phyloP scores from a whole-genome alignment of 2,113 vertebrate species.

The Mus pahari region DNA sequence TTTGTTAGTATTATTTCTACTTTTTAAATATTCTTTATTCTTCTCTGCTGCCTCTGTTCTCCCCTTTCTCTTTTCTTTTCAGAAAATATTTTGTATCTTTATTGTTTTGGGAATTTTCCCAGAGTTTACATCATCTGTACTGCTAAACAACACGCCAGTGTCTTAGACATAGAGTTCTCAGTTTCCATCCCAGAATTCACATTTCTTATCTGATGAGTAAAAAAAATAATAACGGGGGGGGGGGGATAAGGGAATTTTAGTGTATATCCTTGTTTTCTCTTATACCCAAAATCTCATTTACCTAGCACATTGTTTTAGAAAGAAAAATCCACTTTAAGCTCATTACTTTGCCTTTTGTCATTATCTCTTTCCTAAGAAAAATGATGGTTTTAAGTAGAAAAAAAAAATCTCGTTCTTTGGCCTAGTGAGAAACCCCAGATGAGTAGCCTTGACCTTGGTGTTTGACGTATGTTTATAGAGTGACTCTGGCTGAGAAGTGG shows the following conservation, averaged over 20 bases:
- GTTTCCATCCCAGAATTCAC: no score
- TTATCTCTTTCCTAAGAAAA: slow-evolving; percentile 58
- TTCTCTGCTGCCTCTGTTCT: background rate
- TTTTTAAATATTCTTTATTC: background rate
- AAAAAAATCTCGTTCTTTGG: slow-evolving; percentile 24
- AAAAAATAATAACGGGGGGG: slow-evolving; percentile 28
- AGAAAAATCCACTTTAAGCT: slow-evolving; percentile 61
- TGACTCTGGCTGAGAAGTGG: background rate
- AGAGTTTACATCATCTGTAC: background rate
- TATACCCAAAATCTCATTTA: slow-evolving; percentile 56
- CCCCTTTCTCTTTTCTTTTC: background rate
- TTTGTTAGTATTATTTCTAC: background rate
- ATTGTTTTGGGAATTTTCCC: slow-evolving; percentile 57
- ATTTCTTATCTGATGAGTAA: background rate
- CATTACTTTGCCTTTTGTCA: slow-evolving; percentile 62
- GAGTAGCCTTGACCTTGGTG: slow-evolving; percentile 36
- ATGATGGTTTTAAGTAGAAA: slow-evolving; percentile 54
- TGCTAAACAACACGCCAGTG: no score
- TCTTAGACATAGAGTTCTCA: no score
- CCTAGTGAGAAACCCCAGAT: slow-evolving; percentile 62
- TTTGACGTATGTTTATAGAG: background rate
- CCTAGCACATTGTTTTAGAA: slow-evolving; percentile 4
- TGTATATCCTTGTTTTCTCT: slow-evolving; percentile 48
- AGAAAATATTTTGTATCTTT: slow-evolving; percentile 36
- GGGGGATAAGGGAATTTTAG: slow-evolving; percentile 36